phyloP scores from a whole-genome alignment of 2,113 vertebrate genomes.

The Platysteira castanea region DNA sequence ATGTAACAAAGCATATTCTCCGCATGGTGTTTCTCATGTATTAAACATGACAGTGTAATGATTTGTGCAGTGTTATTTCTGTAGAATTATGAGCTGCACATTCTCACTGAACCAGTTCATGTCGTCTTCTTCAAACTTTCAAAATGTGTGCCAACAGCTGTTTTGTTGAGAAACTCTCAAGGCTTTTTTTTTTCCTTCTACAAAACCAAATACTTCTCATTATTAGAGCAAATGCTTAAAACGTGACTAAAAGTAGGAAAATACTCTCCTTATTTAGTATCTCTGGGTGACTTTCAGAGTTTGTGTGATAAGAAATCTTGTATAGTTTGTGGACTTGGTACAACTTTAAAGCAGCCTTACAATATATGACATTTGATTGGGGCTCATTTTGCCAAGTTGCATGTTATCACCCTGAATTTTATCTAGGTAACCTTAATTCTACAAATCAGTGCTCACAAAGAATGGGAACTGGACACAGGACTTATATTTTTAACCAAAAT shows the following conservation, averaged over 20 bases:
- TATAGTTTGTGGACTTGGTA: not conserved
- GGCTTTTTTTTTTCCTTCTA: not conserved
- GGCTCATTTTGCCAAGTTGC: not conserved
- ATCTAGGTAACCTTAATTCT: not conserved
- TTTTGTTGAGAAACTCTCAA: not conserved
- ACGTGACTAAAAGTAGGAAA: not conserved
- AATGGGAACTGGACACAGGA: not conserved
- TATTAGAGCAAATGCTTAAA: not conserved
- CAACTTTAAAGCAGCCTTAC: not conserved
- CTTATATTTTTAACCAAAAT: not conserved
- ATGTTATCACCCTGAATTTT: not conserved
- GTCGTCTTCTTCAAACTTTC: not conserved
- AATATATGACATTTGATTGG: not conserved
- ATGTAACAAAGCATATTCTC: not conserved
- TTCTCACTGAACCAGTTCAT: not conserved
- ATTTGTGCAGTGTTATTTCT: slow-evolving; percentile 23
- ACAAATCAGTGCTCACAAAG: not conserved
- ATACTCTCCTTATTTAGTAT: not conserved
- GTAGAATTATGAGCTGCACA: slow-evolving; percentile 9
- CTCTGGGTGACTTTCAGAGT: not conserved
- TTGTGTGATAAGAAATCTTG: not conserved
- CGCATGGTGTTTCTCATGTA: not conserved
- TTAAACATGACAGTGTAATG: not conserved
- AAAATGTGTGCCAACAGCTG: not conserved
- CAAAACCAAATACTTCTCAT: not conserved